Evolutionary conservation across 1,140 invertebrate species (phyloP).

Genomic region (Achatina immaculata): DNA sequence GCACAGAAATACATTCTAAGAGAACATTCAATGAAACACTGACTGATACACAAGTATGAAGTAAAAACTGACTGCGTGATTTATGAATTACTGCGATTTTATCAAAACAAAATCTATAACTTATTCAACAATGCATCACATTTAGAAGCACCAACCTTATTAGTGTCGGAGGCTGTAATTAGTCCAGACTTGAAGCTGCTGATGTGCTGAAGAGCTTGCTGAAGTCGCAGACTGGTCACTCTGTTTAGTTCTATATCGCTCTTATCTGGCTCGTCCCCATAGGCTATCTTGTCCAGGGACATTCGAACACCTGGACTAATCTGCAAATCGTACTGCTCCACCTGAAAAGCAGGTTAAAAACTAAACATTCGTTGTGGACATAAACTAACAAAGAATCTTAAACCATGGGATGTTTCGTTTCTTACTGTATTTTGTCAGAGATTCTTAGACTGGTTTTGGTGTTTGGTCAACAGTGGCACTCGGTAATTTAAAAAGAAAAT

Average conservation of each 20-base stretch:
- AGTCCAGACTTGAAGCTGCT: constrained; percentile 43
- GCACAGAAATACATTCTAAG: too few relatives aligned
- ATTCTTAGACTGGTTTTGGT: neutral
- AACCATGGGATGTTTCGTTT: neutral
- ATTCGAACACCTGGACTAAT: neutral
- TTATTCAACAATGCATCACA: too few relatives aligned
- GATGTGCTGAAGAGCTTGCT: constrained; percentile 44
- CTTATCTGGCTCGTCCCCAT: constrained; percentile 22
- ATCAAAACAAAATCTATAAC: too few relatives aligned
- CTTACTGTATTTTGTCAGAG: neutral
- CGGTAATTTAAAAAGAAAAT: too few relatives aligned
- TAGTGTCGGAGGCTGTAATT: constrained; percentile 35
- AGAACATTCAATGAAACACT: too few relatives aligned
- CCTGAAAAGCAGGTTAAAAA: constrained; percentile 13
- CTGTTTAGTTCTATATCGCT: constrained; percentile 39
- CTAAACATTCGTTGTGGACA: neutral
- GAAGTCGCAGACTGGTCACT: constrained; percentile 42
- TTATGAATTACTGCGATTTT: too few relatives aligned
- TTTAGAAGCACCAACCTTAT: constrained; percentile 28
- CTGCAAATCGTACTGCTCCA: neutral
- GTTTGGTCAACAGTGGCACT: too few relatives aligned
- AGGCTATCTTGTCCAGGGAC: constrained; percentile 7
- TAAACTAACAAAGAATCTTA: neutral
- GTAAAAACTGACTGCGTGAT: too few relatives aligned
- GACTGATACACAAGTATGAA: too few relatives aligned